These are phyloP conservation scores for Cryptocheilus praepositus DNA, from an alignment of 2,888 invertebrate species.

Conservation along the genomic window DNA sequence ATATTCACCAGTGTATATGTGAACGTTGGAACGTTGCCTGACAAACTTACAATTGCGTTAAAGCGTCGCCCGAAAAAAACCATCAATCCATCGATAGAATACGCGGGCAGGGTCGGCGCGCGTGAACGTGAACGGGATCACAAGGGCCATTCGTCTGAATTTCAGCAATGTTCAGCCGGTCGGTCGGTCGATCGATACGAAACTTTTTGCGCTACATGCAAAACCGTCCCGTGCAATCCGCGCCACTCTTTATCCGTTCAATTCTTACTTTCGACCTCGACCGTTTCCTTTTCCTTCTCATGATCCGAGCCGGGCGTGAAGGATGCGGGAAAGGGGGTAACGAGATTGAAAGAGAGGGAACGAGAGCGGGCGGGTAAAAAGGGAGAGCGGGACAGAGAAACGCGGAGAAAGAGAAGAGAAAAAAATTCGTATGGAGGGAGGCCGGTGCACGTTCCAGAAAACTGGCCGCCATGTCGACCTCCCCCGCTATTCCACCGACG, in stretches of 20 bases:
- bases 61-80: constrained; percentile 2
- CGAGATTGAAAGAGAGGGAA: constrained; percentile 15
- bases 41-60: no score
- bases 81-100: no score
- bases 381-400: constrained; percentile 8
- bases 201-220: neutral
- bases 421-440: constrained; percentile 42
- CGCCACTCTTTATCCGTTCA: constrained; percentile 12
- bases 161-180: no score
- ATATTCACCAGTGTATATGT: no score
- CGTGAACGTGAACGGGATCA: no score
- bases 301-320: constrained; percentile 9
- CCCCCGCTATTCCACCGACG: no score
- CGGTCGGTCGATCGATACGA: no score
- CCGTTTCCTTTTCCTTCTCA: constrained; percentile 30
- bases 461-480: constrained; percentile 52
- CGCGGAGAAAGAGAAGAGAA: constrained; percentile 15
- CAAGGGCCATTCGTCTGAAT: no score
- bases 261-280: constrained; percentile 35
- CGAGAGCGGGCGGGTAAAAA: no score
- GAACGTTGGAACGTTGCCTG: no score
- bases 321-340: neutral
- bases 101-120: no score
- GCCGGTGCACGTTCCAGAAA: constrained; percentile 53
- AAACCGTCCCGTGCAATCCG: neutral